Evolutionary conservation across 2,797 vertebrate genomes (phyloP).

Genomic region (Calcarius lapponicus): DNA sequence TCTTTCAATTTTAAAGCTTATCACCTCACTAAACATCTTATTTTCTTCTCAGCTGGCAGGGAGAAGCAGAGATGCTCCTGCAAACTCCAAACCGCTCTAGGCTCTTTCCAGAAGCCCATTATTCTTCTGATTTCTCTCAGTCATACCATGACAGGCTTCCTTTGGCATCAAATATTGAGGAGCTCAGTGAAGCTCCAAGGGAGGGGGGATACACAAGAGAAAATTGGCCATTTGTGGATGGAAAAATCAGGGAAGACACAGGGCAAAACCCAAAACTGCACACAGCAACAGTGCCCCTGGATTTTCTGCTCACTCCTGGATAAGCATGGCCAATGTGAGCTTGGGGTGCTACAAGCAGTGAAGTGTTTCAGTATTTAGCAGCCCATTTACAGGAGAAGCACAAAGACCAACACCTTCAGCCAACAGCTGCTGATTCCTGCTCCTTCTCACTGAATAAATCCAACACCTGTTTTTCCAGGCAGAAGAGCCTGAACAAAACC

Average conservation of each 20-base stretch:
- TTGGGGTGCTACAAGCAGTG: not conserved
- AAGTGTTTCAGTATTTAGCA: not conserved
- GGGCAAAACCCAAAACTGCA: not conserved
- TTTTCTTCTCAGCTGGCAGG: not conserved
- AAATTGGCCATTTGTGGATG: not conserved
- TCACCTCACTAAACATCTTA: not conserved
- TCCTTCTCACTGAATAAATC: not conserved
- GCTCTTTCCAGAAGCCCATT: not conserved
- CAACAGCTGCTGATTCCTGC: not conserved
- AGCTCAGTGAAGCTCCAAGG: not conserved
- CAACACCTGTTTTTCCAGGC: not conserved
- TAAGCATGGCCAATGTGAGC: not conserved
- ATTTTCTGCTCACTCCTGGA: not conserved
- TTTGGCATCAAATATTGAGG: not conserved
- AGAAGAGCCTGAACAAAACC: not conserved
- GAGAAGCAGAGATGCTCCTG: not conserved
- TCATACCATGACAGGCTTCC: not conserved
- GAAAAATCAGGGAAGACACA: not conserved
- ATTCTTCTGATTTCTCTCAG: not conserved
- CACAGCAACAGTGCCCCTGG: not conserved
- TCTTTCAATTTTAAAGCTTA: not conserved
- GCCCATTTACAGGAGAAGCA: not conserved
- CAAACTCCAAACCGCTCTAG: not conserved
- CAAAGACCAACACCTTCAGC: not conserved
- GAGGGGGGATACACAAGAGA: not conserved